A percentile compares a stretch with the other conserved stretches of the same genome.
These are phyloP conservation scores for Cataglyphis albicans DNA, from an alignment of 2,888 invertebrate genomes.

Conservation along the genomic window DNA sequence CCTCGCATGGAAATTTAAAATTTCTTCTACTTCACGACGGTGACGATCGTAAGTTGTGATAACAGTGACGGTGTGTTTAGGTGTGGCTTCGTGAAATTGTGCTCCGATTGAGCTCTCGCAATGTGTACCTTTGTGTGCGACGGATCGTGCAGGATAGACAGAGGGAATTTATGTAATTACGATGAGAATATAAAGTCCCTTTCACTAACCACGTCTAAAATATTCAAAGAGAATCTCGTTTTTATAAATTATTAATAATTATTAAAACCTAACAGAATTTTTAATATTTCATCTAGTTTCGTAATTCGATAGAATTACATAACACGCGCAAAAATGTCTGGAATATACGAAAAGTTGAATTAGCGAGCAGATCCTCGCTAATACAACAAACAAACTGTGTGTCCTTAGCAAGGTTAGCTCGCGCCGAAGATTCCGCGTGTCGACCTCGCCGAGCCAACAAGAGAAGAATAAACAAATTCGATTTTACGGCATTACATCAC, in stretches of 20 bases:
- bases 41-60: slow-evolving; percentile 32
- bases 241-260: background rate
- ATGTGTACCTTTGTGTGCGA: slow-evolving; percentile 25
- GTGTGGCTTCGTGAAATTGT: slow-evolving; percentile 14
- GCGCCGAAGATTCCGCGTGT: background rate
- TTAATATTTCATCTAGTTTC: background rate
- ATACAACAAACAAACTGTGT: background rate
- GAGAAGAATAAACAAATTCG: slow-evolving; percentile 47
- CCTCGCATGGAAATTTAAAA: background rate
- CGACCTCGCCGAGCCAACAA: slow-evolving; percentile 26
- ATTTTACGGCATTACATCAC: slow-evolving; percentile 45
- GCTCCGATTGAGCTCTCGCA: background rate
- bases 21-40: background rate
- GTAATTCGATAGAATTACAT: background rate
- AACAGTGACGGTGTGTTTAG: slow-evolving; percentile 7
- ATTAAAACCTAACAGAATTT: background rate
- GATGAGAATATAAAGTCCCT: too few species aligned
- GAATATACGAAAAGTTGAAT: background rate
- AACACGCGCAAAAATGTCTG: background rate
- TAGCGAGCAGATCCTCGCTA: background rate
- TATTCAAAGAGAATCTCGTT: background rate
- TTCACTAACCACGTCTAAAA: background rate
- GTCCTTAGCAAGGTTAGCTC: slow-evolving; percentile 29
- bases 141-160: background rate
- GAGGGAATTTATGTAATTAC: background rate